phyloP scores from a whole-genome alignment of 2,113 vertebrate genomes.

The Sphyrna mokarran region DNA sequence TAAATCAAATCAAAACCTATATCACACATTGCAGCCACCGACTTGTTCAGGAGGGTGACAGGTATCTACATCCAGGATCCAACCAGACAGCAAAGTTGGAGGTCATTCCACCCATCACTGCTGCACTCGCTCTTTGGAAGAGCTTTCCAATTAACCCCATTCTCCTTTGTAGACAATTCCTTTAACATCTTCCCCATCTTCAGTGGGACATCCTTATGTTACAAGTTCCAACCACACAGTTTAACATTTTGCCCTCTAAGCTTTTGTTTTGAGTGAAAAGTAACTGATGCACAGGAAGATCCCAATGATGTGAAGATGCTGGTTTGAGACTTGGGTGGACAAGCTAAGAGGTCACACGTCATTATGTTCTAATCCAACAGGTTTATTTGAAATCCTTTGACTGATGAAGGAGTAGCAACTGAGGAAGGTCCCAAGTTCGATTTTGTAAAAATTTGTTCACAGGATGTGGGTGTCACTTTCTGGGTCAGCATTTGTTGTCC shows the following conservation, averaged over 20 bases:
- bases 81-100: not conserved
- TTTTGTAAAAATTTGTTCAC: not conserved
- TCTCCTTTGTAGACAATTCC: not conserved
- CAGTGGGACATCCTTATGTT: not conserved
- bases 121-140: not conserved
- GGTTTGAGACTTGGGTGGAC: too few relatives aligned
- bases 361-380: too few relatives aligned
- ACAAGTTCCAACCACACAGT: not conserved
- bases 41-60: not conserved
- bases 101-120: not conserved
- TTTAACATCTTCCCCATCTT: not conserved
- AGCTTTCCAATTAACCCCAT: not conserved
- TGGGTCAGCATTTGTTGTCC: too few relatives aligned
- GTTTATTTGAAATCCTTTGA: too few relatives aligned
- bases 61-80: not conserved
- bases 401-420: not conserved
- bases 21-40: too few relatives aligned
- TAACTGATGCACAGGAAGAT: not conserved
- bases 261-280: not conserved
- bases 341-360: too few relatives aligned
- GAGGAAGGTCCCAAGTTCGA: not conserved
- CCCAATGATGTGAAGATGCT: not conserved
- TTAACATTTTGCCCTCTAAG: not conserved
- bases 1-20: too few relatives aligned
- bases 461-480: too few relatives aligned